Base-by-base conservation (phyloP, 2,888 invertebrate genomes). In the Pristionchus maxplancki region DNA sequence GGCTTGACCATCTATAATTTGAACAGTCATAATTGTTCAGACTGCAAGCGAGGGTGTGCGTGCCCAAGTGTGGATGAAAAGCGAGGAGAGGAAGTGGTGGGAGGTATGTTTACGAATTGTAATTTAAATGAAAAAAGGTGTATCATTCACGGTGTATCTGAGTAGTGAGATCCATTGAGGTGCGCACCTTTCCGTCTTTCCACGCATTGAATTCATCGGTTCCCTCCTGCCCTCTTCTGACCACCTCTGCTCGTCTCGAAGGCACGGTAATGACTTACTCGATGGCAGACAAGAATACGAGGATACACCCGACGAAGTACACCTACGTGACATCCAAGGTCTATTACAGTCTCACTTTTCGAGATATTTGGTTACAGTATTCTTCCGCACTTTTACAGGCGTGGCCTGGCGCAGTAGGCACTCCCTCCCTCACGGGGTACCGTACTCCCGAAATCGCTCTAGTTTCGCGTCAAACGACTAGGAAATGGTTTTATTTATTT, bases 141-240 rank as follows among this genome's bases (percentile, higher is more conserved):
- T 44, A 44, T 11, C 44, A 6, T 44, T n/a, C n/a, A n/a, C n/a
- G n/a, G n/a, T n/a, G n/a, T n/a, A n/a, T n/a, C n/a, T n/a, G n/a
- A n/a, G n/a, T n/a, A n/a, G n/a, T n/a, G n/a, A n/a, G n/a, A n/a
- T n/a, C n/a, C n/a, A n/a, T 74, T 67, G 11, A 78, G 78, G 78
- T 78, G n/a, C 78, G 78, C n/a, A 78, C 78, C 28, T 78, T 78
- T 28, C 78, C 78, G 24, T 78, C 78, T 6, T 78, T 78, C 78
- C 1, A n/a, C 13, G 15, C 37, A 37, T 20, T 71, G 71, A 6
- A 15, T 13, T 44, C n/a, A 20, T 28, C n/a, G 9, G 44, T 78
- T 28, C 44, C n/a, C 13, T 28, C 28, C 9, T 11, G 5, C 78
- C 78, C n/a, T 13, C 28, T 0, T 48, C n/a, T n/a, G n/a, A n/a